Percentiles rank a stretch among this genome's conserved stretches.
These are phyloP conservation scores for Morus bassanus DNA, from an alignment of 2,797 vertebrate genomes.

Conservation along the genomic window DNA sequence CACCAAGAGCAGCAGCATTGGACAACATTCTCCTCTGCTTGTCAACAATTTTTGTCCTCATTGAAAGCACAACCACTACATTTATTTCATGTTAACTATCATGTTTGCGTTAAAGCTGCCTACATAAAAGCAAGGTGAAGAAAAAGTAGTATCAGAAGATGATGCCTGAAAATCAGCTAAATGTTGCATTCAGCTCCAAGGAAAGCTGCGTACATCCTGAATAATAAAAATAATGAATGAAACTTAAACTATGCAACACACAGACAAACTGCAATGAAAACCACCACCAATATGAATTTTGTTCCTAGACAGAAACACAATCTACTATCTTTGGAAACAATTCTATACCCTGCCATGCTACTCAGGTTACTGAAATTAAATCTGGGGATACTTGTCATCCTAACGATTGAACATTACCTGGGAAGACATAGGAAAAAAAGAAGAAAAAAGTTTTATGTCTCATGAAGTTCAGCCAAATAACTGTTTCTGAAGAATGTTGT, in stretches of 20 bases:
- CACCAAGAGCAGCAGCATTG: not conserved
- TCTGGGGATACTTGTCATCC: not conserved
- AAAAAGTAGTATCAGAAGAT: not conserved
- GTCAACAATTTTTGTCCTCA: not conserved
- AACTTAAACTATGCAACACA: not conserved
- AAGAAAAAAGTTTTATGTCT: not conserved
- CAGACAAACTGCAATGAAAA: not conserved
- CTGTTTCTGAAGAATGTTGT: not conserved
- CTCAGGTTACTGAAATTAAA: slow-evolving; percentile 56
- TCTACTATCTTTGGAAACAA: slow-evolving; percentile 36
- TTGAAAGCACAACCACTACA: not conserved
- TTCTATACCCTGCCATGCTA: not conserved
- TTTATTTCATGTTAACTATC: not conserved
- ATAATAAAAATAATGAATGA: not conserved
- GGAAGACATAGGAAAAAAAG: not conserved
- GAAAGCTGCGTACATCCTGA: not conserved
- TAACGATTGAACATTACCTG: not conserved
- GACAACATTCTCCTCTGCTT: not conserved
- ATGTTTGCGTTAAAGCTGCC: not conserved
- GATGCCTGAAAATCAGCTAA: not conserved
- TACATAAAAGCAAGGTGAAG: not conserved
- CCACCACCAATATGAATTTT: not conserved
- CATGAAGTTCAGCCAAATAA: slow-evolving; percentile 2
- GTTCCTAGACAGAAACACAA: slow-evolving; percentile 6
- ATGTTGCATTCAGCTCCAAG: not conserved